Conservation (phyloP, 2,888 invertebrate species). For the Cheilosia soror region DNA sequence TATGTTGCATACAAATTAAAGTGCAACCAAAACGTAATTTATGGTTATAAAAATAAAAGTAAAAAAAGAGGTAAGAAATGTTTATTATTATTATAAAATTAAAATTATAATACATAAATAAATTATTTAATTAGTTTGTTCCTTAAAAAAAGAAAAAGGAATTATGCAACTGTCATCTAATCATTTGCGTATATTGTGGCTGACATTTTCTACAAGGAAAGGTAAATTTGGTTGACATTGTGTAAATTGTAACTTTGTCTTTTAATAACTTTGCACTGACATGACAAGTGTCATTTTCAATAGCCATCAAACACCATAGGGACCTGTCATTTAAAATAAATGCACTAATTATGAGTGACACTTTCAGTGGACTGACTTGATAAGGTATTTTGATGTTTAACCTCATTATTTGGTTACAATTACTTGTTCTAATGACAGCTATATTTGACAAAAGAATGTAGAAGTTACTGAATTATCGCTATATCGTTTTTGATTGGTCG, state of each 20-base stretch:
- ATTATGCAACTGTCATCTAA: constrained; percentile 54
- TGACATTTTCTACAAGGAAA: constrained; percentile 41
- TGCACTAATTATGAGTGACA: no score
- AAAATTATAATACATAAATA: constrained; percentile 60
- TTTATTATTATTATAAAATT: constrained; percentile 37
- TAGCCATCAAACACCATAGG: no score
- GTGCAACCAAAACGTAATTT: constrained; percentile 1
- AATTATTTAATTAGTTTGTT: constrained; percentile 67
- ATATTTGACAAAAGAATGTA: no score
- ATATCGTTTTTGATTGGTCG: no score
- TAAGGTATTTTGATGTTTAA: no score
- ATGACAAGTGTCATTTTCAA: no score
- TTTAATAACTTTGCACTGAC: neutral
- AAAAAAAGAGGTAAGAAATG: constrained; percentile 34
- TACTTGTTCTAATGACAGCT: no score
- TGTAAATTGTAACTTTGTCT: constrained; percentile 18
- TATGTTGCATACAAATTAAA: constrained; percentile 4
- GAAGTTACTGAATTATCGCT: no score
- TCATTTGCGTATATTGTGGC: constrained; percentile 57
- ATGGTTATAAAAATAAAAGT: neutral
- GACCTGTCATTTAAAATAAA: no score
- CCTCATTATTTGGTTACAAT: no score
- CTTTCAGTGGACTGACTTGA: no score
- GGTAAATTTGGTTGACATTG: neutral
- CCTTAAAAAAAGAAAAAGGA: constrained; percentile 22